Evolutionary conservation across 2,797 vertebrate genomes (phyloP), one percentile per base, ranked within the genome.

Genomic region (Synanceia verrucosa): DNA sequence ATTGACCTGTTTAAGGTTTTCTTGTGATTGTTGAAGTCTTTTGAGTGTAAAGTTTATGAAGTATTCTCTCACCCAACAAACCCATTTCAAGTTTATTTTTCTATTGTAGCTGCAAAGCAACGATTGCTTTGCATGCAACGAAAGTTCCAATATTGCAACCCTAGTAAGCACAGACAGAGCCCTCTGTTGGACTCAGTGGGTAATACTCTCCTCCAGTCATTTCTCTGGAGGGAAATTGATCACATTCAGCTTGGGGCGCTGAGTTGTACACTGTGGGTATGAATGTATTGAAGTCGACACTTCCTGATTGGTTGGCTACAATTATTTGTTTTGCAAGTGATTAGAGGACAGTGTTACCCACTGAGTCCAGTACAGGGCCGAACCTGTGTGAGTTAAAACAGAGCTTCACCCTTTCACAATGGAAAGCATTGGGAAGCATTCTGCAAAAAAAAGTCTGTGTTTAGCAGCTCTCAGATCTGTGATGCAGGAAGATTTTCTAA

Each of bases 401-500:
- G n/a, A 26, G n/a, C 31, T 55, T 75, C 44, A 57, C 11, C 23
- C 14, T 43, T 58, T 31, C 9, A 34, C 19, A 2, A 36, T 28
- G 16, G 13, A 21, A 29, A 16, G 19, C 2, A 8, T 48, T 50
- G 8, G 23, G 19, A 26, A 63, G 4, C 11, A 41, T 37, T 46
- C 13, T 59, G 36, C 47, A 34, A 12, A 36, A 12, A 36, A 60
- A 57, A 12, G 10, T 13, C 29, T 21, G 24, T 47, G 0, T 60
- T 23, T 18, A 46, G 23, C 77, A 56, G 26, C 9, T 0, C 28
- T 58, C 33, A 61, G 23, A 53, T 75, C 53, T 51, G 62, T 61
- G 19, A 66, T 53, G 63, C 50, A 41, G 12, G 26, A 67, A 6
- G 24, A 52, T 57, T 60, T 64, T 44, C 57, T 36, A 6, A 66